A percentile compares a stretch with the other conserved stretches of the same genome.
These are phyloP conservation scores for Eulemur rufifrons DNA, from an alignment of 2,113 vertebrate genomes.

Conservation along the genomic window DNA sequence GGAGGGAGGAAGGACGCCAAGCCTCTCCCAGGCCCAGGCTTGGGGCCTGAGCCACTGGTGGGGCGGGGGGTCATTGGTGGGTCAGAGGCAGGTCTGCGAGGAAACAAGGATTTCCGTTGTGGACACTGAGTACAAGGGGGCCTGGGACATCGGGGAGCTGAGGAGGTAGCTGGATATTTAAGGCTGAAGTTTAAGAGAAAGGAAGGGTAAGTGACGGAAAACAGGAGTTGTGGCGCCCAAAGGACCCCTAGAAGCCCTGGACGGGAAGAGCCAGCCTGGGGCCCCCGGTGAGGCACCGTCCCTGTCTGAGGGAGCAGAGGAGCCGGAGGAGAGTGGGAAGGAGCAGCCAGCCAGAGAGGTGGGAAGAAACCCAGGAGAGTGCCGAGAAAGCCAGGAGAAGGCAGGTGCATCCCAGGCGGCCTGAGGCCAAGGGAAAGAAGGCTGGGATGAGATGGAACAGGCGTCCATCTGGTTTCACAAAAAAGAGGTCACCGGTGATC, in stretches of 20 bases:
- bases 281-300: rapidly evolving
- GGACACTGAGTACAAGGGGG: neutral
- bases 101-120: neutral
- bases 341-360: neutral
- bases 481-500: neutral
- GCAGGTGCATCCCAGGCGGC: rapidly evolving
- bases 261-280: neutral
- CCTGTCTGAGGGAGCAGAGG: too few species aligned
- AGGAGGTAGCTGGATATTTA: neutral
- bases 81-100: neutral
- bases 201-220: neutral
- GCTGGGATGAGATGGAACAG: neutral
- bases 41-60: neutral
- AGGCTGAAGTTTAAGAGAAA: neutral
- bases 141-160: neutral
- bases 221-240: rapidly evolving
- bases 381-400: neutral
- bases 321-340: neutral
- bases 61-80: rapidly evolving
- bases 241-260: neutral
- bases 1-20: rapidly evolving
- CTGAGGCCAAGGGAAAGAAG: neutral
- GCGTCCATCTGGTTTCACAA: neutral
- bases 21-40: neutral
- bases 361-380: neutral